Conservation (phyloP, 1,140 invertebrate genomes). For the Mylabris phalerata region DNA sequence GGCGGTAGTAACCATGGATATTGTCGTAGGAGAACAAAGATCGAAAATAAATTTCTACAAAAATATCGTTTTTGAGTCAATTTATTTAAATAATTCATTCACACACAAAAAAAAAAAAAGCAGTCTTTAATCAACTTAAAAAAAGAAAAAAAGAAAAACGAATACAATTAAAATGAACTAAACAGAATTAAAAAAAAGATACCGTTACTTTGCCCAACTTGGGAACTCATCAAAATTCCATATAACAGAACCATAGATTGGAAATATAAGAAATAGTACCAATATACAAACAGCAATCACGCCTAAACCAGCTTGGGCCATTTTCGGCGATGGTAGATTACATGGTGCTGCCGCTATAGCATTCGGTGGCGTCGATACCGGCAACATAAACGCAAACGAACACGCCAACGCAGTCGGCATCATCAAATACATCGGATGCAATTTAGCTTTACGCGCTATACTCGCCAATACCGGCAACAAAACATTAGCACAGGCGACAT, state of each 20-base stretch:
- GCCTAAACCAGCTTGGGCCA: constrained; percentile 49
- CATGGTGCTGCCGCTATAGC: constrained; percentile 83
- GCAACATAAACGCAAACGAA: constrained; percentile 69
- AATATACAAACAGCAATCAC: constrained; percentile 39
- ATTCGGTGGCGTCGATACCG: constrained; percentile 85
- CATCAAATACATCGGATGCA: constrained; percentile 83
- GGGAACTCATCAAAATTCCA: constrained; percentile 53
- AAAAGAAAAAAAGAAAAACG: too few relatives aligned
- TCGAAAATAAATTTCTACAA: too few relatives aligned
- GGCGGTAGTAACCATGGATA: too few relatives aligned
- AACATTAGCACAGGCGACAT: constrained; percentile 79
- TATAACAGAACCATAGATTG: constrained; percentile 46
- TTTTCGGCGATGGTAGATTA: constrained; percentile 68
- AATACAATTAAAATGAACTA: too few relatives aligned
- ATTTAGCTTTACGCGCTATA: constrained; percentile 48
- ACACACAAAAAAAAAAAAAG: too few relatives aligned
- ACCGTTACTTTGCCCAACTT: constrained; percentile 38
- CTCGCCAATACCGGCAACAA: constrained; percentile 73
- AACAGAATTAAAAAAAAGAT: too few relatives aligned
- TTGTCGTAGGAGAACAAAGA: too few relatives aligned
- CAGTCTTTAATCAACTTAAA: too few relatives aligned
- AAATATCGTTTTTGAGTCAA: too few relatives aligned
- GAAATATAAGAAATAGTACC: constrained; percentile 38
- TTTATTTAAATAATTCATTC: too few relatives aligned
- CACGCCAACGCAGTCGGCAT: constrained; percentile 73